Conservation (phyloP, 2,113 vertebrate species). For the Corythornis cristatus region DNA sequence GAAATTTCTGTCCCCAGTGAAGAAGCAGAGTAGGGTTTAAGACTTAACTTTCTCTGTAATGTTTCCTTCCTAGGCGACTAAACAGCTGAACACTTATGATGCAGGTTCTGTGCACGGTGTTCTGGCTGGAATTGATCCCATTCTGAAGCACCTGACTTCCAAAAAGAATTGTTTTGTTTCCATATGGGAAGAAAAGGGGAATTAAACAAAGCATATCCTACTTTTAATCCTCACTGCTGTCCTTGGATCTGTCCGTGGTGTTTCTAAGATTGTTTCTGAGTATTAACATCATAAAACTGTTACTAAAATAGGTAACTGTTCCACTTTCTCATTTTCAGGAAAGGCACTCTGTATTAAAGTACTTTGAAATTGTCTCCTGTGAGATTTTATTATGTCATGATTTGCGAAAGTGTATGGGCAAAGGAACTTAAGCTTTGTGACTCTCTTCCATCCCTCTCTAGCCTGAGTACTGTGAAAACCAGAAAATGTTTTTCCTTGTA, state of each 20-base stretch:
- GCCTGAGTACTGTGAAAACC: not conserved
- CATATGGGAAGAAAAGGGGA: not conserved
- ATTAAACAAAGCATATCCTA: not conserved
- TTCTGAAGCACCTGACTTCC: not conserved
- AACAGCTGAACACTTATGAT: not conserved
- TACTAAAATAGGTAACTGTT: not conserved
- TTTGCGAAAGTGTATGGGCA: not conserved
- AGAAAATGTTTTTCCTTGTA: not conserved
- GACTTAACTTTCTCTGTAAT: not conserved
- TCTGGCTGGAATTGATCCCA: not conserved
- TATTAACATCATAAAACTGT: not conserved
- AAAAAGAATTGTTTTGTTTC: not conserved
- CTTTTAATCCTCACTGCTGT: not conserved
- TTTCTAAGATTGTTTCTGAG: not conserved
- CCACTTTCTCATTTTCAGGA: not conserved
- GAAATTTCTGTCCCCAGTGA: not conserved
- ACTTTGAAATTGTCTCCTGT: not conserved
- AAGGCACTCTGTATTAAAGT: not conserved
- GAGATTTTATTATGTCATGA: not conserved
- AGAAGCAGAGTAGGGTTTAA: not conserved
- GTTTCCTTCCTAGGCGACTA: not conserved
- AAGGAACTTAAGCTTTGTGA: fast-evolving
- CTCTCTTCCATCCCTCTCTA: not conserved
- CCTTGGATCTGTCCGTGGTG: not conserved
- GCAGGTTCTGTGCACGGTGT: not conserved